phyloP scores from a whole-genome alignment of 1,140 invertebrate species.

The Piezodorus guildinii region DNA sequence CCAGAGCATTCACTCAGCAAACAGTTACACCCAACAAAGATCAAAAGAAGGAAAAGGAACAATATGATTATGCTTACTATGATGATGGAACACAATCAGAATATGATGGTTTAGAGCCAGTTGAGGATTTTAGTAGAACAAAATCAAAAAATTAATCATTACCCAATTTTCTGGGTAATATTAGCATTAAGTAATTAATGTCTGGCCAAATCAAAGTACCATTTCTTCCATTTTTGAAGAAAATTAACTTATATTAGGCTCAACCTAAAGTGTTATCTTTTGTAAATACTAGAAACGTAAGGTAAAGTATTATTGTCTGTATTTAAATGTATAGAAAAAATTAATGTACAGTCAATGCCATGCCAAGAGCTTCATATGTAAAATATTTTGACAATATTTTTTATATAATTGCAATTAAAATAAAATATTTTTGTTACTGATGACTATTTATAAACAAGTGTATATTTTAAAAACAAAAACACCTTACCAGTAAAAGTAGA shows the following conservation, averaged over 20 bases:
- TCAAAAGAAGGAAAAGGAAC: constrained; percentile 25
- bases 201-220: constrained; percentile 4
- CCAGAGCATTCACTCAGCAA: constrained; percentile 19
- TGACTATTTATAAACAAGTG: no score
- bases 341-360: no score
- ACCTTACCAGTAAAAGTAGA: no score
- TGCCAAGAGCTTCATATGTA: no score
- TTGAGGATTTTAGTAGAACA: constrained; percentile 30
- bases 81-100: constrained; percentile 28
- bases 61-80: constrained; percentile 32
- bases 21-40: constrained; percentile 4
- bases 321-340: no score
- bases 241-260: not conserved
- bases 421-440: no score
- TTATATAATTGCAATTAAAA: no score
- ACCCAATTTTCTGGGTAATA: not conserved
- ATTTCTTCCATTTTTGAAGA: not conserved
- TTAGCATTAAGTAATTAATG: constrained; percentile 1
- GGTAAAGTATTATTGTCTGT: not conserved
- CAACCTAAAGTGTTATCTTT: constrained; percentile 1
- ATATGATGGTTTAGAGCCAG: constrained; percentile 28
- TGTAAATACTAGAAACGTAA: constrained; percentile 12
- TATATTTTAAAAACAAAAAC: no score
- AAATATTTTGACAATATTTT: no score
- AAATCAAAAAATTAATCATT: constrained; percentile 21